phyloP scores from a whole-genome alignment of 1,140 invertebrate genomes.

The Drosophila baimaii region DNA sequence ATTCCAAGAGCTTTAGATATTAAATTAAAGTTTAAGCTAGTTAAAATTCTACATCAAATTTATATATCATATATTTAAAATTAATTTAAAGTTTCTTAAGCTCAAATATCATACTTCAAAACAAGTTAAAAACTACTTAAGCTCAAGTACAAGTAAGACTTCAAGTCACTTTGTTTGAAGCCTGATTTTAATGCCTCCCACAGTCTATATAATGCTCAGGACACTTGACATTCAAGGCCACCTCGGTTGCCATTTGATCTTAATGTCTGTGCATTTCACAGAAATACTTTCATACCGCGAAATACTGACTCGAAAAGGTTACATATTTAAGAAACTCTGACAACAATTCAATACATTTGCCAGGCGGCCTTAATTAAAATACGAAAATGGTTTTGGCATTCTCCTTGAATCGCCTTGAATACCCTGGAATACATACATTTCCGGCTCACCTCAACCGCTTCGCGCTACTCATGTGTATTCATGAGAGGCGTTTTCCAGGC shows the following conservation, averaged over 20 bases:
- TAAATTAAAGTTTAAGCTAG: background rate
- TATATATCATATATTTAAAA: background rate
- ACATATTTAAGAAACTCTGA: too few relatives aligned
- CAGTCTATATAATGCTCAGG: background rate
- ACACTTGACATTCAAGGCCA: background rate
- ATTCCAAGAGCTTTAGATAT: too few relatives aligned
- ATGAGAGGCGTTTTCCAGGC: background rate
- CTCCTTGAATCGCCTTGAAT: background rate
- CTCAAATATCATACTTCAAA: background rate
- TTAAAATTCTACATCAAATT: too few relatives aligned
- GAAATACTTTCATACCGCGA: background rate
- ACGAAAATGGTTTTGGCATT: background rate
- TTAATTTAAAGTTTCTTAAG: too few relatives aligned
- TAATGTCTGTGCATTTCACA: background rate
- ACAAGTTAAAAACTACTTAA: background rate
- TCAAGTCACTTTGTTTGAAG: background rate
- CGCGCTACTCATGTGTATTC: slow-evolving; percentile 9
- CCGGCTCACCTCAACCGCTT: slow-evolving; percentile 4
- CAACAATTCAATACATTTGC: background rate
- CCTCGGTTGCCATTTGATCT: background rate
- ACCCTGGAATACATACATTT: background rate
- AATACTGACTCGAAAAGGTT: too few relatives aligned
- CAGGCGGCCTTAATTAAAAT: background rate
- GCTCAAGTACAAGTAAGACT: background rate
- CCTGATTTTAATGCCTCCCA: background rate